Evolutionary conservation across 2,113 vertebrate genomes (phyloP).

Genomic region (Dipodomys stephensi): DNA sequence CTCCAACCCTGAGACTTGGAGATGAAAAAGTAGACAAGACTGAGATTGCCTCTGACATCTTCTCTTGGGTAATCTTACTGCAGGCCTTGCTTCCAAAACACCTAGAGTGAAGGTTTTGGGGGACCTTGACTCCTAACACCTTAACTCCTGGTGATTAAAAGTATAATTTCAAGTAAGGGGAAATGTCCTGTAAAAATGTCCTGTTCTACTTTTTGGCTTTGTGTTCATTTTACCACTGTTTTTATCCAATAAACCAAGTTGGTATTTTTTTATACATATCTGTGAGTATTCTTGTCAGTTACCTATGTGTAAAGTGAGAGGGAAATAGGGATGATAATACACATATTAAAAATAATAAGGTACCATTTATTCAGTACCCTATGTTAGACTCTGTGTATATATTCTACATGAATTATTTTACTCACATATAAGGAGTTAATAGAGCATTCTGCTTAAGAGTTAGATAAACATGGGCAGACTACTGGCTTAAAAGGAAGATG

Average conservation of each 20-base stretch:
- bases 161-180: not conserved
- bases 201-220: conserved; percentile 76
- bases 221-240: conserved; percentile 84
- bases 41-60: conserved; percentile 25
- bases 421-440: not conserved
- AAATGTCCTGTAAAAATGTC: conserved; percentile 46
- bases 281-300: conserved; percentile 47
- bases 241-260: conserved; percentile 88
- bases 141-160: not conserved
- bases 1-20: conserved; percentile 20
- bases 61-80: not conserved
- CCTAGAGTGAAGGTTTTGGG: not conserved
- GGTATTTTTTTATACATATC: conserved; percentile 87
- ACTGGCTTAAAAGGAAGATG: conserved; percentile 27
- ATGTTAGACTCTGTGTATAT: not conserved
- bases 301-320: not conserved
- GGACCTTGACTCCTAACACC: not conserved
- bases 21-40: conserved; percentile 20
- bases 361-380: conserved; percentile 31
- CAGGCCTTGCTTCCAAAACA: conserved; percentile 23
- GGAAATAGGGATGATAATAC: not conserved
- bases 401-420: not conserved
- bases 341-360: conserved; percentile 35
- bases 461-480: conserved; percentile 12
- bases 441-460: conserved; percentile 14